Percentiles rank a stretch among this genome's conserved stretches.
Evolutionary conservation across 2,113 vertebrate species (phyloP).

Genomic region (Ornithorhynchus anatinus): DNA sequence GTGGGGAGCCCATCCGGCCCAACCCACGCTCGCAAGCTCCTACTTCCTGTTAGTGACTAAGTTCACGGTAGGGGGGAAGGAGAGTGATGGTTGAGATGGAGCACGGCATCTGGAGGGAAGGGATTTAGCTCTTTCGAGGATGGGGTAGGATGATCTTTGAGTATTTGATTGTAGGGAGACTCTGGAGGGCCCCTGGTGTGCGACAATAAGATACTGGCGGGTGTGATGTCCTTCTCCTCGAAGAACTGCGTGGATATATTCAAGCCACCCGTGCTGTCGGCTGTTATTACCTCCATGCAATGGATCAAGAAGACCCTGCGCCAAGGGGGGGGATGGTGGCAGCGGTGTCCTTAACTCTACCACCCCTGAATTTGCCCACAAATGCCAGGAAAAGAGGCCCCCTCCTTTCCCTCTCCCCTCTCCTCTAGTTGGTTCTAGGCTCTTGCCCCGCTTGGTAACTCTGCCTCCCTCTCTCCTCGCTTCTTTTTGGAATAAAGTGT

Average conservation of each 20-base stretch:
- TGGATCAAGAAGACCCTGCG: slow-evolving; percentile 19
- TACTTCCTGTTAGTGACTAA: no score
- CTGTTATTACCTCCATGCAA: background rate
- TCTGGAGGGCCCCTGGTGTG: slow-evolving; percentile 29
- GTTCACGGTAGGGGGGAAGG: no score
- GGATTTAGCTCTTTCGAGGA: no score
- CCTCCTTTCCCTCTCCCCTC: fast-evolving
- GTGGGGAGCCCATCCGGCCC: no score
- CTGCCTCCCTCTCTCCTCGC: background rate
- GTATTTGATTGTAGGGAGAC: slow-evolving; percentile 37
- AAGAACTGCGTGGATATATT: fast-evolving
- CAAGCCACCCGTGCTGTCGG: background rate
- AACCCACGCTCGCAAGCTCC: no score
- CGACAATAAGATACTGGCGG: background rate
- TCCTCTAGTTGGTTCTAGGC: background rate
- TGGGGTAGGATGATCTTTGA: no score
- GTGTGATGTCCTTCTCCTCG: slow-evolving; percentile 27
- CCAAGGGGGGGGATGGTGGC: background rate
- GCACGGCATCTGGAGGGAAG: fast-evolving
- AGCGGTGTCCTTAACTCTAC: fast-evolving
- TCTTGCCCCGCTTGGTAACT: fast-evolving
- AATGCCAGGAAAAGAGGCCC: fast-evolving
- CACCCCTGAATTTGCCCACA: fast-evolving
- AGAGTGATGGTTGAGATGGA: background rate
- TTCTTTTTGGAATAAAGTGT: no score